Base-by-base conservation (phyloP, 2,888 invertebrate species). In the Aleiodes testaceus region DNA sequence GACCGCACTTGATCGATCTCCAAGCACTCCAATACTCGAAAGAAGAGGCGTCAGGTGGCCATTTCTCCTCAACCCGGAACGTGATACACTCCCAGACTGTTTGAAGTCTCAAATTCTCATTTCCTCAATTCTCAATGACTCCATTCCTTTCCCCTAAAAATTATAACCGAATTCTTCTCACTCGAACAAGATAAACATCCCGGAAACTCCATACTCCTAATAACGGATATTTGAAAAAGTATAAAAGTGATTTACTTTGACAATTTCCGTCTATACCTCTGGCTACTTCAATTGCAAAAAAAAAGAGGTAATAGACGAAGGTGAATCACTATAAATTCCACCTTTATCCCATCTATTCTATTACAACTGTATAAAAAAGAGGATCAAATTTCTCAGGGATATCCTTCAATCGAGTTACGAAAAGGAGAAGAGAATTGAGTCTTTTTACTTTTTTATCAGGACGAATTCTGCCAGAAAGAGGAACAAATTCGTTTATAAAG, bases 21-120 rank as follows among this genome's bases (percentile, higher is more conserved):
- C 42, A 42, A 59, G 59, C 7, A 18, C 16, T 59, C 36, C 59
- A 42, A 42, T 36, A 59, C 59, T 36, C 30, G 16, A 16, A 36
- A 59, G 59, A 2, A 42, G 11, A 44, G 45, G 45, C 45, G 63
- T 45, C 63, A 63, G 63, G 63, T 63, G 63, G 63, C 45, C 45
- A 63, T 63, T 63, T 45, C 45, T 20, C 14, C 63, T 45, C 45
- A 45, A 3, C 22, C 12, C n/a, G n/a, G 26, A 45, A 63, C 45
- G 45, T 63, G 63, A 63, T 63, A 63, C 45, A 63, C 22, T 26
- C 6, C 22, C 45, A 20, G 11, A 61, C 18, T 61, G 45, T 61
- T 22, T 44, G 30, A 26, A 36, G 14, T 44, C 44, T 61, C 44
- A 44, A 61, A 61, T 61, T 20, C 22, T 52, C 12, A 20, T 22